Base-by-base conservation (phyloP, 2,888 invertebrate genomes). In the Mylabris sibirica region DNA sequence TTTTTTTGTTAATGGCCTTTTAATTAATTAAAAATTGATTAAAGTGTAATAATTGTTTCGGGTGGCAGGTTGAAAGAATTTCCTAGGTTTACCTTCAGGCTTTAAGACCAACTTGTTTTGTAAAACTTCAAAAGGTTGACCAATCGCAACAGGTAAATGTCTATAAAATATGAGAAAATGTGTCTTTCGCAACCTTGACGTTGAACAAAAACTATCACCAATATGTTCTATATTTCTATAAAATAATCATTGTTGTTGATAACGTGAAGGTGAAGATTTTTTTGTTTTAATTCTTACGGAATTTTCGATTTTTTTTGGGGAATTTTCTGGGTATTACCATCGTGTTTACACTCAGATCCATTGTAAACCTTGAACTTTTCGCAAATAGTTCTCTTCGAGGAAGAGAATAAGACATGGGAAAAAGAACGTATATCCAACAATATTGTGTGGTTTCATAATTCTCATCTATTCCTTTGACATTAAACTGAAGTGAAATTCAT, bases 131-230 rank as follows among this genome's bases (percentile, higher is more conserved):
- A 62, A 62, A 38, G 24, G 35, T 62, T 44, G 62, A 38, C 62
- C 38, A 38, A 62, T 62, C 38, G 20, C 60, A 34, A 35, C 60
- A 41, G 14, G 20, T 26, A 57, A 57, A 6, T 57, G 57, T 26
- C 57, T 57, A 26, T 53, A 30, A 30, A 30, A 12, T 57, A 57
- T 2, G 24, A 57, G 57, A 26, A 57, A 75, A 70, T 70, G 67
- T 68, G 67, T 68, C 66, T 72, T 65, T 69, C 44, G 67, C 73
- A 75, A 72, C 75, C 75, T 75, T 75, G 75, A 70, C 69, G 65
- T 66, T 61, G 69, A 65, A 67, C 70, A 74, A 71, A 67, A 63
- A 69, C 63, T 12, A 14, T 35, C 8, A n/a, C 8, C 20, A 22
- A 53, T 11, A 12, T 57, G 24, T 24, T 57, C 57, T 3, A 57